Percentiles rank a stretch among this genome's conserved stretches.
phyloP scores from a whole-genome alignment of 2,113 vertebrate species.

The Syngnathus scovelli region DNA sequence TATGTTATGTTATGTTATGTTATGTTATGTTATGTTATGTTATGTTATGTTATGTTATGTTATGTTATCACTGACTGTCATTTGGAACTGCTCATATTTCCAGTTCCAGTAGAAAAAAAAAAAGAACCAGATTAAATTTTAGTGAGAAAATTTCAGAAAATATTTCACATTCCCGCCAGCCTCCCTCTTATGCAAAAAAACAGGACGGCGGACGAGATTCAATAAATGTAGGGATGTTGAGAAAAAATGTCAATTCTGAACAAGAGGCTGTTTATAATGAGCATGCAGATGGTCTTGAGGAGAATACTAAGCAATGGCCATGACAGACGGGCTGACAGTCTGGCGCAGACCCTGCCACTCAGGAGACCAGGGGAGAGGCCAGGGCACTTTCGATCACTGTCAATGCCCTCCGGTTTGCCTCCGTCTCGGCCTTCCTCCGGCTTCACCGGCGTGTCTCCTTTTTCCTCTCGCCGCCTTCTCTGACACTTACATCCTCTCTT shows the following conservation, averaged over 20 bases:
- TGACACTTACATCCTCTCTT: conserved; percentile 20
- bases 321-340: conserved; percentile 72
- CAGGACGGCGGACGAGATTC: conserved; percentile 41
- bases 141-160: conserved; percentile 36
- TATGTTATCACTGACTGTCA: not conserved
- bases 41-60: too few species aligned
- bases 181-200: conserved; percentile 10
- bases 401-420: conserved; percentile 35
- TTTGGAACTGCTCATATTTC: not conserved
- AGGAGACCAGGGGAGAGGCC: conserved; percentile 62
- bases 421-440: not conserved
- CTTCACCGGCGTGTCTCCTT: not conserved
- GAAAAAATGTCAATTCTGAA: conserved; percentile 68
- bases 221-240: conserved; percentile 63
- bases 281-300: conserved; percentile 65
- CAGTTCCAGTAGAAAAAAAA: not conserved
- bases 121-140: not conserved
- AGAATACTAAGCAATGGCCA: conserved; percentile 70
- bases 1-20: too few species aligned
- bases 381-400: conserved; percentile 61
- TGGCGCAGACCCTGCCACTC: conserved; percentile 73
- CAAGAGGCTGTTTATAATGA: conserved; percentile 65
- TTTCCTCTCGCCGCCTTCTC: conserved; percentile 5
- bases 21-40: too few species aligned
- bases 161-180: conserved; percentile 24